These are phyloP conservation scores for Heliothis peltigera DNA, from an alignment of 2,888 invertebrate genomes.

Conservation along the genomic window DNA sequence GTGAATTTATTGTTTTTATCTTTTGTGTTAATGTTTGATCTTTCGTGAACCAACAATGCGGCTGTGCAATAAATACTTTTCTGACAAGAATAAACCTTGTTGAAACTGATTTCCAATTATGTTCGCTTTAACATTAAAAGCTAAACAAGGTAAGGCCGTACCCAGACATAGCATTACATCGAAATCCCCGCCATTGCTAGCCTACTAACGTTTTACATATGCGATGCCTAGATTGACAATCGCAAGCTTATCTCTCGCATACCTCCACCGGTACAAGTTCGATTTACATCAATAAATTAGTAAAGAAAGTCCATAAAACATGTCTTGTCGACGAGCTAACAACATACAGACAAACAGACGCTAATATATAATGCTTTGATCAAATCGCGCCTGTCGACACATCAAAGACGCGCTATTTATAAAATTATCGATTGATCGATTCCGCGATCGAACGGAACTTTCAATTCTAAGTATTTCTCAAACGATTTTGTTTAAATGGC, in stretches of 20 bases:
- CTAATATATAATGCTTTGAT: slow-evolving; percentile 72
- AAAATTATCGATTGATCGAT: slow-evolving; percentile 75
- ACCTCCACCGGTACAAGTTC: slow-evolving; percentile 40
- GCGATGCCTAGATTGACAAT: slow-evolving; percentile 39
- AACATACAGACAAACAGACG: slow-evolving; percentile 57
- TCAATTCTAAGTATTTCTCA: slow-evolving; percentile 48
- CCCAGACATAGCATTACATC: slow-evolving; percentile 6
- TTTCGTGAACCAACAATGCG: neutral
- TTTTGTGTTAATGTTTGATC: slow-evolving; percentile 10
- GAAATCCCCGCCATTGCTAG: neutral
- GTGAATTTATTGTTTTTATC: slow-evolving; percentile 29
- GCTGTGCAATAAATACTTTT: neutral
- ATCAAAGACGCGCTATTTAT: slow-evolving; percentile 76
- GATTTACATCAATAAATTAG: slow-evolving; percentile 62
- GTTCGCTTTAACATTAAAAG: slow-evolving; percentile 1
- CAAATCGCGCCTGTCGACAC: slow-evolving; percentile 69
- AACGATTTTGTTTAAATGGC: slow-evolving; percentile 28
- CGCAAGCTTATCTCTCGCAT: slow-evolving; percentile 32
- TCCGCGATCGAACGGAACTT: slow-evolving; percentile 66
- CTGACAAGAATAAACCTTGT: neutral
- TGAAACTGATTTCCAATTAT: neutral
- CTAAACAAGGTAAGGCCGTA: neutral
- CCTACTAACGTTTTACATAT: slow-evolving; percentile 35
- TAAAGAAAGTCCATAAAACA: slow-evolving; percentile 72
- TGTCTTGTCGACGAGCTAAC: slow-evolving; percentile 53